Conservation (phyloP, 2,797 vertebrate species). For the Karalla daura region DNA sequence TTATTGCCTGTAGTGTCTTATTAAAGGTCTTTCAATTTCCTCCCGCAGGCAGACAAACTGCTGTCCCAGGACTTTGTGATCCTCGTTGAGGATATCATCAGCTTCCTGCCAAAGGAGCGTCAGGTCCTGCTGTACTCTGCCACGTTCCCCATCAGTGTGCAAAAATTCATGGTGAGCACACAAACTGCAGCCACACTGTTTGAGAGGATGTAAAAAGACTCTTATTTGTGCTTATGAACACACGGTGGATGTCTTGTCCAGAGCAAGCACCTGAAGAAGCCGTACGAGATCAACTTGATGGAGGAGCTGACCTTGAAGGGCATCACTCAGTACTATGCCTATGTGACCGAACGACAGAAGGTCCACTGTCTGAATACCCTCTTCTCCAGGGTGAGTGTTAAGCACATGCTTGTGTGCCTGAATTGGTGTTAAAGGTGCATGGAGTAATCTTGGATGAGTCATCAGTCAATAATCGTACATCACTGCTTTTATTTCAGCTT, state of each 20-base stretch:
- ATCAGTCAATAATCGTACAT: background rate
- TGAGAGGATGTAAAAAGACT: background rate
- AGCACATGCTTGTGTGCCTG: too few species aligned
- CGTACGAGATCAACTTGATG: constrained; percentile 86
- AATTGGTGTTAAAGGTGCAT: too few species aligned
- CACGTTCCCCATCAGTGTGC: constrained; percentile 83
- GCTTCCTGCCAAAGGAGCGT: constrained; percentile 78
- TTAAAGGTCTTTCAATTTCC: background rate
- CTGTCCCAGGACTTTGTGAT: constrained; percentile 84
- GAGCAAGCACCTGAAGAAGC: constrained; percentile 81
- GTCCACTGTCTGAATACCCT: constrained; percentile 86
- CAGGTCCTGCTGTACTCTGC: constrained; percentile 85
- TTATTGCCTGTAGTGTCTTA: background rate
- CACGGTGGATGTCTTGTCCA: constrained; percentile 32
- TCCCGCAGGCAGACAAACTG: constrained; percentile 81
- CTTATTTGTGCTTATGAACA: background rate
- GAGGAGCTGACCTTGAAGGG: constrained; percentile 84
- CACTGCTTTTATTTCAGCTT: constrained; percentile 55
- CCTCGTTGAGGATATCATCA: constrained; percentile 83
- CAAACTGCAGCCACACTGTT: background rate
- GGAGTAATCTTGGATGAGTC: too few species aligned
- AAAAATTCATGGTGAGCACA: constrained; percentile 83
- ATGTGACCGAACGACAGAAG: constrained; percentile 84
- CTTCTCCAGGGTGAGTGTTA: constrained; percentile 78
- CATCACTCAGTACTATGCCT: constrained; percentile 85